Evolutionary conservation across 2,113 vertebrate genomes (phyloP).

Genomic region (Sceloporus tristichus): DNA sequence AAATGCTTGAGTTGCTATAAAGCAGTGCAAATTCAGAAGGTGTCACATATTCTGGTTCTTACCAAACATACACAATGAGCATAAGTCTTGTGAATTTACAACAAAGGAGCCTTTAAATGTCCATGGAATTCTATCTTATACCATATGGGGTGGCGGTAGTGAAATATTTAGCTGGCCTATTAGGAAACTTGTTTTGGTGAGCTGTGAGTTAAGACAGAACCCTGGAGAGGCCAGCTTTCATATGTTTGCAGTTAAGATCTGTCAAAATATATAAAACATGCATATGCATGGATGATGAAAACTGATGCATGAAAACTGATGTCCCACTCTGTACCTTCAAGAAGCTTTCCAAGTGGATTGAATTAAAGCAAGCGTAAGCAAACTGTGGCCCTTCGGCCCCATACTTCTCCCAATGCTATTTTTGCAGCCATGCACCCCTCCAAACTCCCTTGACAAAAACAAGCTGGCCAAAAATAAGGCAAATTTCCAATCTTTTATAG

Average conservation of each 20-base stretch:
- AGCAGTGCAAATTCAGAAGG: conserved; percentile 7
- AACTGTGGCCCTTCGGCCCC: too few species aligned
- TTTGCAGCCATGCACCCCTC: too few species aligned
- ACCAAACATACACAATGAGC: not conserved
- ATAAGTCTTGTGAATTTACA: not conserved
- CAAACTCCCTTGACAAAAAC: too few species aligned
- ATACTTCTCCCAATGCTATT: too few species aligned
- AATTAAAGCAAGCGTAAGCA: not conserved
- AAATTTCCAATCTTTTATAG: too few species aligned
- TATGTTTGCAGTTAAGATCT: not conserved
- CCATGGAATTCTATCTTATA: not conserved
- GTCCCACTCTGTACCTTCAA: not conserved
- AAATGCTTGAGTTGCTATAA: conserved; percentile 17
- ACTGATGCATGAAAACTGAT: not conserved
- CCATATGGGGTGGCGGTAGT: not conserved
- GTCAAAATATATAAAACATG: not conserved
- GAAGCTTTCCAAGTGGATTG: not conserved
- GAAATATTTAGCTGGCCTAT: not conserved
- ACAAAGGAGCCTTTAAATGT: not conserved
- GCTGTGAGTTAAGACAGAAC: not conserved
- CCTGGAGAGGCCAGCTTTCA: not conserved
- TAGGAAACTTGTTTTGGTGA: not conserved
- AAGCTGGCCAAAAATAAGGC: too few species aligned
- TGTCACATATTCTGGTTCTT: not conserved
- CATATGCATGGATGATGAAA: not conserved